A percentile compares a stretch with the other conserved stretches of the same genome.
phyloP scores from a whole-genome alignment of 2,888 invertebrate species.

The Tetanocera ferruginea region DNA sequence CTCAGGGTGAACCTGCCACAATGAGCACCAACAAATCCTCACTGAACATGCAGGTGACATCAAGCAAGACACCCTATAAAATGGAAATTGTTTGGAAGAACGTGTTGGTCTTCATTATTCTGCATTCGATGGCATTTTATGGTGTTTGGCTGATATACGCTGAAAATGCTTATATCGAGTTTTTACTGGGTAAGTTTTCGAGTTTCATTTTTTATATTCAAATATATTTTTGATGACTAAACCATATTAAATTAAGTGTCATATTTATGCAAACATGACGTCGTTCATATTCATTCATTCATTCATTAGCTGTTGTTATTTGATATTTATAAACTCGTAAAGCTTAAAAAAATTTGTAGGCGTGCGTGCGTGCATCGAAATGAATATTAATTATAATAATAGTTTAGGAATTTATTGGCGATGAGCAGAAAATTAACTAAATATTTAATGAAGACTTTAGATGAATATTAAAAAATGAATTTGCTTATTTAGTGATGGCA shows the following conservation, averaged over 20 bases:
- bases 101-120: constrained; percentile 79
- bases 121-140: constrained; percentile 78
- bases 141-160: constrained; percentile 72
- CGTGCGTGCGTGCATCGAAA: constrained; percentile 7
- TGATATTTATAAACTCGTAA: constrained; percentile 16
- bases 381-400: not conserved
- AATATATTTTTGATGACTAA: no score
- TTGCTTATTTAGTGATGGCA: no score
- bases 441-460: not conserved
- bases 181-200: constrained; percentile 71
- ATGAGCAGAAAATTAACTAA: not conserved
- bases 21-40: constrained; percentile 33
- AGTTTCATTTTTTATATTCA: not conserved
- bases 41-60: not conserved
- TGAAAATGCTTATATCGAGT: constrained; percentile 61
- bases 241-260: no score
- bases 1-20: constrained; percentile 47
- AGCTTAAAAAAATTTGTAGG: not conserved
- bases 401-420: not conserved
- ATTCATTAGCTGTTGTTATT: not conserved
- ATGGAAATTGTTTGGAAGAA: constrained; percentile 86
- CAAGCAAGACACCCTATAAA: constrained; percentile 55
- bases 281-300: not conserved
- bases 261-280: no score
- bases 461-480: no score